These are phyloP conservation scores for Liasis olivaceus DNA, from an alignment of 2,797 vertebrate genomes.

Conservation along the genomic window DNA sequence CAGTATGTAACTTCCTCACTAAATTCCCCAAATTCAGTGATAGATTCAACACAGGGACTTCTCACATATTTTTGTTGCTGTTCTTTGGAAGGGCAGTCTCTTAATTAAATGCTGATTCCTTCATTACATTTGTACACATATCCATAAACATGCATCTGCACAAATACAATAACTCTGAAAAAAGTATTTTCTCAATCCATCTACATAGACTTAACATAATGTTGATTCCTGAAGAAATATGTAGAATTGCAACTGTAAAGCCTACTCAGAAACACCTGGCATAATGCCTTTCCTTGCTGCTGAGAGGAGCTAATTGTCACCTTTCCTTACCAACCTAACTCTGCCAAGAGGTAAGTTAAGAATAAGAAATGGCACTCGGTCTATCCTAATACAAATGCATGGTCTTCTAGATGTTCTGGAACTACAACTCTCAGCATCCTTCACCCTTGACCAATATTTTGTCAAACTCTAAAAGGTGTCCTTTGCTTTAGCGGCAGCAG, in stretches of 20 bases:
- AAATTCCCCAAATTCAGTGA: background rate
- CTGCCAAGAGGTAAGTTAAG: background rate
- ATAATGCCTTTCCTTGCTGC: background rate
- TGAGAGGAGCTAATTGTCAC: background rate
- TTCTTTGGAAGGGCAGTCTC: background rate
- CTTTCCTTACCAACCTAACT: background rate
- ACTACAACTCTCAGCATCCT: background rate
- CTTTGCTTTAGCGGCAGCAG: background rate
- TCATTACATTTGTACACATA: background rate
- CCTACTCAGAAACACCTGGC: background rate
- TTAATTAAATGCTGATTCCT: background rate
- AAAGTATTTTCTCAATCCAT: background rate
- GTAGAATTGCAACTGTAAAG: background rate
- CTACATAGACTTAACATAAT: background rate
- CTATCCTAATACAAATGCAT: background rate
- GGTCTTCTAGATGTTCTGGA: background rate
- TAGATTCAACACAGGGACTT: background rate
- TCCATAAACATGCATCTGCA: background rate
- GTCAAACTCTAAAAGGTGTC: background rate
- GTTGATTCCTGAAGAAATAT: background rate
- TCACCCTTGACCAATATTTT: background rate
- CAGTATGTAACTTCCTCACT: background rate
- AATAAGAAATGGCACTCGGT: background rate
- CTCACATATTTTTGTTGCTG: background rate
- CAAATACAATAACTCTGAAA: background rate